Percentiles rank a stretch among this genome's conserved stretches.
Conservation (phyloP, 2,113 vertebrate species). For the Gadus macrocephalus region DNA sequence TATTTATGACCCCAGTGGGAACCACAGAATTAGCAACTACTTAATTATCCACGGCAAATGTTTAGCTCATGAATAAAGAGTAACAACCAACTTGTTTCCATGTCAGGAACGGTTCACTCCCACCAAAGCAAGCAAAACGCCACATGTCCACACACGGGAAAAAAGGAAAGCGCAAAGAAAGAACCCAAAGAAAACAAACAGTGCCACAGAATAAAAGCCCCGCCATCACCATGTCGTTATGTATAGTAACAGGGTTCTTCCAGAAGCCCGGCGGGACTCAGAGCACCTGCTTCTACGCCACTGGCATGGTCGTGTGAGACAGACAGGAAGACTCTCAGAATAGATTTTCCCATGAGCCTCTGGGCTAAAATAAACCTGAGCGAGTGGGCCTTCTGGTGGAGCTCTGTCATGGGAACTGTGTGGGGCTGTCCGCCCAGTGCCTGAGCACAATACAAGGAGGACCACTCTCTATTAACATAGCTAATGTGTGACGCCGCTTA, state of each 20-base stretch:
- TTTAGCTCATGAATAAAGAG: no score
- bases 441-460: conserved; percentile 50
- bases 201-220: conserved; percentile 21
- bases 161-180: not conserved
- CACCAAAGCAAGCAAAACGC: not conserved
- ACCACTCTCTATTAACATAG: conserved; percentile 37
- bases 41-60: no score
- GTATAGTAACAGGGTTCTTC: conserved; percentile 40
- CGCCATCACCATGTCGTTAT: conserved; percentile 4
- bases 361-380: conserved; percentile 69
- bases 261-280: conserved; percentile 29
- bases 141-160: not conserved
- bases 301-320: conserved; percentile 57
- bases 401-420: conserved; percentile 75
- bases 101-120: not conserved
- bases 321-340: conserved; percentile 65
- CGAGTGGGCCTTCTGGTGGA: conserved; percentile 60
- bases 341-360: conserved; percentile 80
- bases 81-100: no score
- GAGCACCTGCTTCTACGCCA: conserved; percentile 71
- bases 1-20: no score
- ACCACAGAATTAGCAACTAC: no score
- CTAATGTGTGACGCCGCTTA: conserved; percentile 31
- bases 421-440: conserved; percentile 57
- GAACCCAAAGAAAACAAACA: not conserved